Percentiles rank a stretch among this genome's conserved stretches.
Evolutionary conservation across 2,888 invertebrate genomes (phyloP).

Genomic region (Lumbricus terrestris): DNA sequence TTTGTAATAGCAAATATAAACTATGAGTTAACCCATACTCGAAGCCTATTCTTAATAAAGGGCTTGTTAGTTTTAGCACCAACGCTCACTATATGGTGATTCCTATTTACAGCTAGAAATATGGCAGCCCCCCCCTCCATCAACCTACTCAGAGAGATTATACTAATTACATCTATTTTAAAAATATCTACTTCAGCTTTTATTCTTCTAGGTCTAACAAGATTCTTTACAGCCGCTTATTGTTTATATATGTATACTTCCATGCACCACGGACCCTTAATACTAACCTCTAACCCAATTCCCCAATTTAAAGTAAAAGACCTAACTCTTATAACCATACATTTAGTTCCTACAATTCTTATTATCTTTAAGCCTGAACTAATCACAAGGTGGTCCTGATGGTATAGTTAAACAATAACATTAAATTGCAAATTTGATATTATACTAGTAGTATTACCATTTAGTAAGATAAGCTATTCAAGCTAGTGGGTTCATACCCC

Average conservation of each 20-base stretch:
- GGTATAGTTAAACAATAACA: constrained; percentile 40
- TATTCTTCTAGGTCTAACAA: constrained; percentile 65
- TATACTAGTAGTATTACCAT: constrained; percentile 31
- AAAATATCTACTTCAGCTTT: constrained; percentile 63
- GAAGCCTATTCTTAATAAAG: constrained; percentile 68
- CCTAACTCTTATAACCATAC: constrained; percentile 23
- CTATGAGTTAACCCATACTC: constrained; percentile 51
- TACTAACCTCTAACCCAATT: background rate
- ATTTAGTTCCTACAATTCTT: constrained; percentile 29
- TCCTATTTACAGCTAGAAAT: constrained; percentile 67
- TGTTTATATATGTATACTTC: constrained; percentile 68
- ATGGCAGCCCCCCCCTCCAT: constrained; percentile 70
- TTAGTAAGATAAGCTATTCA: constrained; percentile 39
- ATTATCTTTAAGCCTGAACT: constrained; percentile 31
- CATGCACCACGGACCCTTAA: constrained; percentile 65
- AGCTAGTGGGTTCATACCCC: constrained; percentile 42
- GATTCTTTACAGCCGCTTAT: constrained; percentile 70
- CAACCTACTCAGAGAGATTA: constrained; percentile 71
- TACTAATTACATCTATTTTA: constrained; percentile 67
- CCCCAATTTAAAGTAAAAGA: constrained; percentile 11
- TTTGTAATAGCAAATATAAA: constrained; percentile 45
- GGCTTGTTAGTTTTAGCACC: constrained; percentile 68
- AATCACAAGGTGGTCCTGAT: constrained; percentile 27
- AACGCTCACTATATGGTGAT: constrained; percentile 67
- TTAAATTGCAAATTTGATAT: constrained; percentile 41